These are phyloP conservation scores for Chrysaora quinquecirrha DNA, from an alignment of 30 jellyfish, hydroid and myxozoan genomes.

Conservation along the genomic window DNA sequence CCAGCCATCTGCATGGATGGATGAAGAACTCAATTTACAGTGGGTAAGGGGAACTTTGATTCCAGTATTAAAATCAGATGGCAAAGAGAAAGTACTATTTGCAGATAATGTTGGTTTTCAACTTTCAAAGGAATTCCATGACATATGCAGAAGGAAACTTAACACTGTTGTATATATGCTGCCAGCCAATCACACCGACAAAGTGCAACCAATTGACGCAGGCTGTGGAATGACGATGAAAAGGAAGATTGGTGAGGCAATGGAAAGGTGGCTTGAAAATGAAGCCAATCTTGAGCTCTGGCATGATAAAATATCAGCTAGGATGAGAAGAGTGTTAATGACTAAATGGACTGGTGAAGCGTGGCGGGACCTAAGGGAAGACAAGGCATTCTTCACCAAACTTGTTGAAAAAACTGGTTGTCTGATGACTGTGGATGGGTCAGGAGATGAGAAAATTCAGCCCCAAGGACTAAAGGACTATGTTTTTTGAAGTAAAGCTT, in stretches of 20 bases:
- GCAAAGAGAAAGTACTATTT: slow-evolving; percentile 19
- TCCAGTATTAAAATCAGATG: slow-evolving; percentile 29
- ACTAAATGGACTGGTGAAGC: slow-evolving; percentile 28
- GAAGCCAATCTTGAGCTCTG: slow-evolving; percentile 22
- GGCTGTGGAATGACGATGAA: slow-evolving; percentile 26
- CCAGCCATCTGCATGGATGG: slow-evolving; percentile 51
- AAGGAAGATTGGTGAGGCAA: slow-evolving; percentile 21
- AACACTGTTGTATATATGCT: slow-evolving; percentile 27
- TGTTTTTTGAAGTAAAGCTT: neutral
- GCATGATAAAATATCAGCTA: slow-evolving; percentile 17
- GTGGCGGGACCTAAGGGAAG: slow-evolving; percentile 28
- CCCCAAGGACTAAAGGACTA: slow-evolving; percentile 15
- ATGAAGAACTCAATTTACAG: slow-evolving; percentile 20
- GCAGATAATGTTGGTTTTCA: slow-evolving; percentile 33
- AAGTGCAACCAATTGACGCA: slow-evolving; percentile 30
- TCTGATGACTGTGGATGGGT: slow-evolving; percentile 17
- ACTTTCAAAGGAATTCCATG: slow-evolving; percentile 21
- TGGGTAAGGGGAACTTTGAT: slow-evolving; percentile 31
- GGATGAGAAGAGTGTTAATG: slow-evolving; percentile 19
- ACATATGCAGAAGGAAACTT: slow-evolving; percentile 12
- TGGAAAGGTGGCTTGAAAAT: slow-evolving; percentile 27
- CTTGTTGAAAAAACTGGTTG: slow-evolving; percentile 29
- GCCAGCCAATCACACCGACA: slow-evolving; percentile 36
- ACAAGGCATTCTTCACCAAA: slow-evolving; percentile 3
- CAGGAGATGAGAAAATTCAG: slow-evolving; percentile 8